Evolutionary conservation across 2,113 vertebrate species (phyloP), one percentile per base, ranked within the genome.

Genomic region (Octodon degus): DNA sequence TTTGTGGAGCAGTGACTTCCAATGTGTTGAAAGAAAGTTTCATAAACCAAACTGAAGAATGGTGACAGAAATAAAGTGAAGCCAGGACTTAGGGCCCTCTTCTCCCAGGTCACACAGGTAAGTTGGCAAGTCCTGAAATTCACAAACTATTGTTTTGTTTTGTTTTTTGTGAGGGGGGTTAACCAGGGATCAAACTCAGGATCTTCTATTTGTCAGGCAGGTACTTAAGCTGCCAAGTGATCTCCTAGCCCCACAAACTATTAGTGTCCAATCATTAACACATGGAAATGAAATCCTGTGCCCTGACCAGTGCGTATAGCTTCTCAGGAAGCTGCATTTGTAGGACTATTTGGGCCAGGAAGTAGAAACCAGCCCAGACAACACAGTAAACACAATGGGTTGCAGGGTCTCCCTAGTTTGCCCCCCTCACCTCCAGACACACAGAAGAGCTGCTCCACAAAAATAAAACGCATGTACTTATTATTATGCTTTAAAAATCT

Each of bases 401-500:
- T 24, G 9, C 62, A 27, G 9, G 7, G 62, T 37, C 40, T 77
- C 43, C 43, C 30, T 63, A 24, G 25, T 24, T 65, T 27, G 27
- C 9, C 10, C 40, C 43, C 50, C 55, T 19, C 16, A 5, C 55
- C 55, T 16, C 13, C 53, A 53, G 50, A 32, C 19, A 76, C 24
- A 77, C 2, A 43, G 12, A 47, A 34, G 79, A 58, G 47, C 20
- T 76, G 4, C 63, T 27, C 58, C 63, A 95, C 25, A 74, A 93
- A 92, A 87, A 80, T 40, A 70, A 92, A 94, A 93, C 74, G 5
- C 10, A 82, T 65, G 32, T 3, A 63, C 89, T 96, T 86, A 43
- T 24, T 24, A 88, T 20, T 82, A 93, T 13, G 62, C 32, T 84
- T 63, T 87, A 62, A 94, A 94, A 88, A n/a, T 68, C 90, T 81